Base-by-base conservation (phyloP, 2,113 vertebrate species). In the Globicephala melas region DNA sequence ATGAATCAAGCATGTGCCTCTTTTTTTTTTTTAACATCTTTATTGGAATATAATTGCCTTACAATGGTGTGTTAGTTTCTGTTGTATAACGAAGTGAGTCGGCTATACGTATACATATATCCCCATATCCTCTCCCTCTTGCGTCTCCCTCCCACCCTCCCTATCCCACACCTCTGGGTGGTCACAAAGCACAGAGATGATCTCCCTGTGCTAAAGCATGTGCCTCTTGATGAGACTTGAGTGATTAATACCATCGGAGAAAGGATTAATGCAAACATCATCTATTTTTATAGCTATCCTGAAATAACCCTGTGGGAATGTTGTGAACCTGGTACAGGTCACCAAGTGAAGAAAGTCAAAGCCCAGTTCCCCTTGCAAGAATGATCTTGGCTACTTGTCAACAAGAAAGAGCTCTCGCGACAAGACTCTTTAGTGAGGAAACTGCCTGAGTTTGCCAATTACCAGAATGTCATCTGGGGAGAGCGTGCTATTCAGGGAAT, bases 281-380 rank as follows among this genome's bases (percentile, higher is more conserved):
- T 68, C 14, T 89, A 41, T 92, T 83, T 67, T 82, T 58, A 77
- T 33, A 73, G 36, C 58, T 80, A 18, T 62, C 92, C 74, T 67
- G 15, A 96, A 96, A 81, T 95, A 95, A 76, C 91, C 77, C 77
- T 31, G 20, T 89, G 89, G 63, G 68, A 95, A 92, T 25, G 20
- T n/a, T 73, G 41, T 83, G 85, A 89, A 91, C 80, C 87, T 95
- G 89, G 77, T 25, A 8, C 20, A 58, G 81, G 68, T 50, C 55
- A 95, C 67, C 0, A 1, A 82, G 23, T 73, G 55, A 82, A 86
- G 74, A 93, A 62, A 67, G 62, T 63, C 92, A 70, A 87, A 82
- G 36, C 15, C 38, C 76, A 13, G 1, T n/a, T 76, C 15, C 50
- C 23, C 79, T 73, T 25, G 21, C 33, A 93, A 91, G 17, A 53